Evolutionary conservation across 2,113 vertebrate genomes (phyloP), one percentile per base, ranked within the genome.

Genomic region (Indicator maculatus): DNA sequence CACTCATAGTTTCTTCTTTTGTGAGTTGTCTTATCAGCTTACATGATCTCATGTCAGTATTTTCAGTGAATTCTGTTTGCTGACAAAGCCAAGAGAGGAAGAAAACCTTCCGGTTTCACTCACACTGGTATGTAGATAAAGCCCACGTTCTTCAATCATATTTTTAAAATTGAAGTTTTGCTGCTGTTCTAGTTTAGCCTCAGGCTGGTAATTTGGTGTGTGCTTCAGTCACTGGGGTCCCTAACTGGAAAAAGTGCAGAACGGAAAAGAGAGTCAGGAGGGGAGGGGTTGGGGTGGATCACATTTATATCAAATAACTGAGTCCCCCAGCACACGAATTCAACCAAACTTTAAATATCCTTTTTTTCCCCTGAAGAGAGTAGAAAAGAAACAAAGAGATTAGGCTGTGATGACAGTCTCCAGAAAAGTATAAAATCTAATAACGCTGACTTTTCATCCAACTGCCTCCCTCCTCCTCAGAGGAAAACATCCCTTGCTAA

Each of bases 91-190:
- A 53, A 60, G 55, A 38, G 26, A 83, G 36, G 63, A 59, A 86
- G 73, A 72, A 93, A 84, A 41, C 33, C 31, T 84, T 73, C 41
- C 52, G 61, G 45, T 91, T 90, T 20, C 65, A 65, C 69, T 65
- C 58, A 30, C 69, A 7, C 41, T 72, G 58, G 39, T 85, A 84
- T 89, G 73, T 72, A 89, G 69, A 95, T 88, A 95, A 88, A 89
- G 30, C 12, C 33, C 44, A 67, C 19, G 44, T 67, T 88, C 83
- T 90, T 83, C 73, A 84, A 77, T 95, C 89, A 80, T 58, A 83
- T 78, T 93, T 96, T 92, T 74, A 75, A 93, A 96, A 94, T 76
- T 93, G 90, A 85, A 94, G 86, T 94, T 95, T 91, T 74, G 86
- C 89, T 83, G 47, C 79, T 90, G 67, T 88, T 93, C n/a, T 16